Conservation (phyloP, 2,113 vertebrate genomes). For the Eurystomus gularis region DNA sequence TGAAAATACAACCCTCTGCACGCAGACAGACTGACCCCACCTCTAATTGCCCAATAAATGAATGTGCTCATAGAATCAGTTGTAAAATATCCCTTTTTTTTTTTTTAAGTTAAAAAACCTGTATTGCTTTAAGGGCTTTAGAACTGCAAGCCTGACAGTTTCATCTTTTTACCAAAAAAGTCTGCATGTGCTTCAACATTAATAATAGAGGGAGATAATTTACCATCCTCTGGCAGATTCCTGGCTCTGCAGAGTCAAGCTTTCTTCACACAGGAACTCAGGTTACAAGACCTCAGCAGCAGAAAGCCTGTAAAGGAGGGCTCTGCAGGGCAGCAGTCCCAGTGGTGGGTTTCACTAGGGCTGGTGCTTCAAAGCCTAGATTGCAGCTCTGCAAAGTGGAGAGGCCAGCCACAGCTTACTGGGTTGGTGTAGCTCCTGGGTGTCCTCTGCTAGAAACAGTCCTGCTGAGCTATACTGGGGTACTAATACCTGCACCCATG, state of each 20-base stretch:
- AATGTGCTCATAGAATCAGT: neutral
- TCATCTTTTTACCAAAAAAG: constrained; percentile 63
- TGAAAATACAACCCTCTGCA: neutral
- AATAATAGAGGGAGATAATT: constrained; percentile 20
- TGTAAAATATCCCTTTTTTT: neutral
- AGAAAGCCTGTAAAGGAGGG: neutral
- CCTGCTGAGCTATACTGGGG: neutral
- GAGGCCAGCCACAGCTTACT: neutral
- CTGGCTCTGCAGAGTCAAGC: neutral
- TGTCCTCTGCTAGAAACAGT: neutral
- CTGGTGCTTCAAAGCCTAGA: neutral
- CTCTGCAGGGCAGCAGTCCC: neutral
- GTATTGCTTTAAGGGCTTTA: neutral
- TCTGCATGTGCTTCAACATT: constrained; percentile 32
- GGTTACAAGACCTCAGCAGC: neutral
- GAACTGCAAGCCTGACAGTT: neutral
- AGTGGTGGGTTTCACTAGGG: neutral
- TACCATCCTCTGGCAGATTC: constrained; percentile 25
- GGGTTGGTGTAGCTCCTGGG: neutral
- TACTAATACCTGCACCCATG: neutral
- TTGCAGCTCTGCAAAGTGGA: neutral
- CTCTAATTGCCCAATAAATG: neutral
- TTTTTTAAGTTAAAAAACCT: constrained; percentile 26
- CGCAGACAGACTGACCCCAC: neutral
- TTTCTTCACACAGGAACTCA: constrained; percentile 6